Conservation (phyloP, 92 coral and sea anemone genomes). For the Palythoa caribaeorum region DNA sequence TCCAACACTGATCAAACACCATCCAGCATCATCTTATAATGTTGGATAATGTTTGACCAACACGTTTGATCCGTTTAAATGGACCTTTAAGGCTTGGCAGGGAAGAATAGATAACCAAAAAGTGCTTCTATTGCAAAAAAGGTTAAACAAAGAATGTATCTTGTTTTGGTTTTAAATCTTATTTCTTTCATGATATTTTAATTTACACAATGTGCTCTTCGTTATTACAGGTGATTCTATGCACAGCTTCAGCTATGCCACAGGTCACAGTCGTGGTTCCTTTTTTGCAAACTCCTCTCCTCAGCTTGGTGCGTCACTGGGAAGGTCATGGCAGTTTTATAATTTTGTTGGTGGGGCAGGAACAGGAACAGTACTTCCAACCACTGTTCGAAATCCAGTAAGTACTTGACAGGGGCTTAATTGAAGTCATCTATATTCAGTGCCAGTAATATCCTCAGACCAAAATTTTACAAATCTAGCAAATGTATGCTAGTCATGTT, state of each 20-base stretch:
- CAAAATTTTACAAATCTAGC: no score
- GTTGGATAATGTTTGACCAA: no score
- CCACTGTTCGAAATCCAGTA: slow-evolving; percentile 96
- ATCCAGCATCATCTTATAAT: no score
- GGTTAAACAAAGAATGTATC: no score
- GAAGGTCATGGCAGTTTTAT: slow-evolving; percentile 95
- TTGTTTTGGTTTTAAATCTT: neutral
- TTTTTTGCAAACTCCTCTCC: slow-evolving; percentile 58
- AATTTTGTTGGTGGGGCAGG: slow-evolving; percentile 98
- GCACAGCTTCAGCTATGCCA: slow-evolving; percentile 93
- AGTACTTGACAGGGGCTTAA: slow-evolving; percentile 25
- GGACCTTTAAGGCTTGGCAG: no score
- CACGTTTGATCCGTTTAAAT: no score
- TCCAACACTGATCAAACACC: no score
- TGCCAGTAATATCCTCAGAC: no score
- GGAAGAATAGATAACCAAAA: no score
- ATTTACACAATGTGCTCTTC: neutral
- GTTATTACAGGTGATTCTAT: slow-evolving; percentile 84
- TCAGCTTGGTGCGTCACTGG: slow-evolving; percentile 70
- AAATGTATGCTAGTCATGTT: no score
- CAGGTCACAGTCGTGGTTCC: slow-evolving; percentile 90
- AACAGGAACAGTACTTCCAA: slow-evolving; percentile 85
- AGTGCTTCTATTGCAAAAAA: no score
- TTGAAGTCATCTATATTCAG: no score
- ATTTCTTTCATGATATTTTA: neutral